These are phyloP conservation scores for Tolmerus cingulatus DNA, from an alignment of 2,888 invertebrate species.

Conservation along the genomic window DNA sequence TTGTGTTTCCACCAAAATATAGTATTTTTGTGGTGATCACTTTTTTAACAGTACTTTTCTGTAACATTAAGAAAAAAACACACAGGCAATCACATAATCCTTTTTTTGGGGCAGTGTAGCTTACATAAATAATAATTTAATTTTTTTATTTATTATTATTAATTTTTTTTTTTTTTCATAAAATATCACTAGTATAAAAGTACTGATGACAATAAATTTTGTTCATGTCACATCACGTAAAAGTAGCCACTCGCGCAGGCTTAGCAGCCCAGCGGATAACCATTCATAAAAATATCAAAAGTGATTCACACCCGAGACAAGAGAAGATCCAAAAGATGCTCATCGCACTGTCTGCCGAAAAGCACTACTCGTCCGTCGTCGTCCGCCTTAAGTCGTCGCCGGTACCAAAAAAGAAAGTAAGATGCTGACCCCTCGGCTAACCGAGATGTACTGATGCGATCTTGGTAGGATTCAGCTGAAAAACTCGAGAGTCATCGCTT, in stretches of 20 bases:
- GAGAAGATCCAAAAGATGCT: neutral
- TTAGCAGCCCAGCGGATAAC: neutral
- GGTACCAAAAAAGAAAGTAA: neutral
- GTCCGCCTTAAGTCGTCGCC: neutral
- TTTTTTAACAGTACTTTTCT: conserved; percentile 31
- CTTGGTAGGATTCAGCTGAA: conserved; percentile 17
- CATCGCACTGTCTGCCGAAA: conserved; percentile 9
- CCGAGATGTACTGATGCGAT: conserved; percentile 50
- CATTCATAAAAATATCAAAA: neutral
- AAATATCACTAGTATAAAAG: neutral
- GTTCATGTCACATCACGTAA: neutral
- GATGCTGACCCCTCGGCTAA: conserved; percentile 51
- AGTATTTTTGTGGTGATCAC: neutral
- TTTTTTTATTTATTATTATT: too few relatives aligned
- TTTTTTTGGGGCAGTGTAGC: neutral
- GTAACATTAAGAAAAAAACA: conserved; percentile 25
- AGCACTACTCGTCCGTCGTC: neutral
- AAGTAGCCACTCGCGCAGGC: neutral
- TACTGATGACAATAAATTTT: neutral
- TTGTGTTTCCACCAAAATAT: neutral
- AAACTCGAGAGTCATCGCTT: conserved; percentile 26
- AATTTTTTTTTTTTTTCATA: neutral
- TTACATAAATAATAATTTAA: neutral
- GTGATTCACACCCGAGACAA: neutral
- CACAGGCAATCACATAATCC: conserved; percentile 14